These are phyloP conservation scores for Catostomus latipinnis DNA, from an alignment of 2,797 vertebrate species.

Conservation along the genomic window DNA sequence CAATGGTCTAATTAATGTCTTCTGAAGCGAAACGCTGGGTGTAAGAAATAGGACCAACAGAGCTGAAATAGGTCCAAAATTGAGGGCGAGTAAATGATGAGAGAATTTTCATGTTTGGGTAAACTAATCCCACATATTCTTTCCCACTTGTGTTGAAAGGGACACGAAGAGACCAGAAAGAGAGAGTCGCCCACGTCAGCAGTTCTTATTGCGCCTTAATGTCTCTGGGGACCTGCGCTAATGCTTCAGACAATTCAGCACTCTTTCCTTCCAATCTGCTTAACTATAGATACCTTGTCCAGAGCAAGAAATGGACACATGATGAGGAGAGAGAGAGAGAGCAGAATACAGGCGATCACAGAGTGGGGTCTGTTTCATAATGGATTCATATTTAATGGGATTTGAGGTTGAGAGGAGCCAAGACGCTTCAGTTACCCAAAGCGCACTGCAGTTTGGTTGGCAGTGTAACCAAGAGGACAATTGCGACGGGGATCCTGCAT, in stretches of 20 bases:
- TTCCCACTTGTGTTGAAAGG: background rate
- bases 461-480: background rate
- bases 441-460: background rate
- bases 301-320: background rate
- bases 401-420: constrained; percentile 63
- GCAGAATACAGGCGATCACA: constrained; percentile 51
- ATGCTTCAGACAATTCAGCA: constrained; percentile 31
- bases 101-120: background rate
- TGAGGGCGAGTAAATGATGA: background rate
- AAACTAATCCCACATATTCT: too few relatives aligned
- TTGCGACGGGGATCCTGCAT: background rate
- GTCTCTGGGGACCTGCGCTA: constrained; percentile 27
- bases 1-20: too few relatives aligned
- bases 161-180: background rate
- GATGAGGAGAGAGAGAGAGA: background rate
- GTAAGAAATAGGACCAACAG: too few relatives aligned
- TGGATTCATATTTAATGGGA: constrained; percentile 77
- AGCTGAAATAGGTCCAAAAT: background rate
- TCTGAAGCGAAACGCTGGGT: too few relatives aligned
- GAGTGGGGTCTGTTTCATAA: constrained; percentile 69
- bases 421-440: constrained; percentile 25
- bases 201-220: constrained; percentile 2
- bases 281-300: constrained; percentile 3
- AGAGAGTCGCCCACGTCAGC: constrained; percentile 27
- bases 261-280: constrained; percentile 19